Conservation (phyloP, 2,797 vertebrate species). For the Halcyon smyrnensis region DNA sequence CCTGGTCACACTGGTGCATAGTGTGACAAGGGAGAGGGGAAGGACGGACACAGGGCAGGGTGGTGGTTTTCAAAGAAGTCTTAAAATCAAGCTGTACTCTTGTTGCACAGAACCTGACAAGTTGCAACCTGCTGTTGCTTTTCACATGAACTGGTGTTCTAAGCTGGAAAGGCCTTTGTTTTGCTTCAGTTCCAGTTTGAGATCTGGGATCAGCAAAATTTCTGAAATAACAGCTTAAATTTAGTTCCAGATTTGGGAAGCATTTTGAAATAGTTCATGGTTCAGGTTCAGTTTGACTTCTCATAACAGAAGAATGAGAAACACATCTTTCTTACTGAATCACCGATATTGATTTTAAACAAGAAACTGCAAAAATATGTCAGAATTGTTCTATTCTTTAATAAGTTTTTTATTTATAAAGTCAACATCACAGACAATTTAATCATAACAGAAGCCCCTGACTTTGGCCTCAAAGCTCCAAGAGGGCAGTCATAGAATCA, state of each 20-base stretch:
- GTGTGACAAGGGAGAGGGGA: neutral
- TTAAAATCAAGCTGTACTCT: neutral
- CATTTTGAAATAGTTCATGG: neutral
- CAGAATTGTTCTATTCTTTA: neutral
- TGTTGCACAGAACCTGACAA: neutral
- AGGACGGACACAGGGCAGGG: neutral
- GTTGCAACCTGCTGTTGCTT: neutral
- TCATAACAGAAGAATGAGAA: neutral
- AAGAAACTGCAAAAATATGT: constrained; percentile 23
- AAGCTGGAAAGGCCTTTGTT: neutral
- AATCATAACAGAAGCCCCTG: neutral
- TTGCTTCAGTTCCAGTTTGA: neutral
- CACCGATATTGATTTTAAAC: neutral
- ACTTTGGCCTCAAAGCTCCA: neutral
- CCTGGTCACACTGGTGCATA: neutral
- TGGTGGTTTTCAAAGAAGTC: neutral
- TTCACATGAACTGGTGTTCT: neutral
- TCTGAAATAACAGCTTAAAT: neutral
- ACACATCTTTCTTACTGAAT: neutral
- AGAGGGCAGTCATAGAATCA: neutral
- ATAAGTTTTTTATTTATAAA: neutral
- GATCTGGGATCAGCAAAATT: neutral
- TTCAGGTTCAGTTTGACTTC: neutral
- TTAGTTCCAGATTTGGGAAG: constrained; percentile 11
- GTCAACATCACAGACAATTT: neutral